These are phyloP conservation scores for Bibio marci DNA, from an alignment of 2,888 invertebrate genomes.

Conservation along the genomic window DNA sequence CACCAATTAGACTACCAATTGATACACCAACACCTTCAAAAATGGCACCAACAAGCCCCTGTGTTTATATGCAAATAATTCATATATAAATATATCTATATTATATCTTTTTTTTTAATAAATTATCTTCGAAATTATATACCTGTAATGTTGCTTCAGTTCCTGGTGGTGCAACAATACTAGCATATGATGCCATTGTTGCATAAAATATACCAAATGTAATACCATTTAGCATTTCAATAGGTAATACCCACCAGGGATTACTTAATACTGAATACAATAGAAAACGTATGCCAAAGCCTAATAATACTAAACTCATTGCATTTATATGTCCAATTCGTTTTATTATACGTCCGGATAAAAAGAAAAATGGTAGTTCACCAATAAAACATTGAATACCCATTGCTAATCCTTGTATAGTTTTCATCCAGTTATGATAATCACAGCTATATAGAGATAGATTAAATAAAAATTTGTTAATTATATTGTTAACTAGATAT, in stretches of 20 bases:
- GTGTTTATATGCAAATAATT: conserved; percentile 14
- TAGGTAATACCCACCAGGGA: conserved; percentile 69
- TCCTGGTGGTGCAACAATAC: conserved; percentile 63
- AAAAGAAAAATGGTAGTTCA: conserved; percentile 73
- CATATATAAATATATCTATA: too few species aligned
- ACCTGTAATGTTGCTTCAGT: conserved; percentile 77
- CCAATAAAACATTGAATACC: conserved; percentile 69
- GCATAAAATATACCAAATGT: conserved; percentile 80
- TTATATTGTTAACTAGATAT: background rate
- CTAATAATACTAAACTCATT: conserved; percentile 66
- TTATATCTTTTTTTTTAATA: background rate
- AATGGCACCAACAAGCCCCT: conserved; percentile 71
- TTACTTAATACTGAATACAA: conserved; percentile 63
- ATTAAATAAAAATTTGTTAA: background rate
- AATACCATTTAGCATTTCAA: conserved; percentile 74
- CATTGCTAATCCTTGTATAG: conserved; percentile 53
- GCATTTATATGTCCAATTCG: conserved; percentile 66
- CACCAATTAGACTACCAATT: conserved; percentile 62
- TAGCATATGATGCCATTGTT: conserved; percentile 78
- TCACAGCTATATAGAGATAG: conserved; percentile 19
- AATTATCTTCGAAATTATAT: conserved; percentile 14
- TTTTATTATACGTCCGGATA: conserved; percentile 60
- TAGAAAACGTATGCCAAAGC: conserved; percentile 64
- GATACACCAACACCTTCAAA: conserved; percentile 79
- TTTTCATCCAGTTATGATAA: conserved; percentile 42